Base-by-base conservation (phyloP, 1,140 invertebrate species). In the Papilio machaon region DNA sequence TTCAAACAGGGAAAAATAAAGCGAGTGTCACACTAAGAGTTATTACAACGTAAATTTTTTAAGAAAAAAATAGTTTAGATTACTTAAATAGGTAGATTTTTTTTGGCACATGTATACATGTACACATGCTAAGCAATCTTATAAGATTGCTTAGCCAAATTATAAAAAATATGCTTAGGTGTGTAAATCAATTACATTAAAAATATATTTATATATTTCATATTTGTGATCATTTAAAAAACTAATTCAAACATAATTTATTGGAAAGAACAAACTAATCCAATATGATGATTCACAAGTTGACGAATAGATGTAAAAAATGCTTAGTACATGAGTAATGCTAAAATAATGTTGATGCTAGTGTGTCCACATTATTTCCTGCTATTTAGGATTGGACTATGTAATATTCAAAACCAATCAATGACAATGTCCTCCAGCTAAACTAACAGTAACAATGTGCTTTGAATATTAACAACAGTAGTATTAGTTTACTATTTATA, bases 371-470 rank as follows among this genome's bases (percentile, higher is more conserved):
- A 70, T 70, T 30, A 35, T 70, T 35, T 17, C 15, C 30, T 70
- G 13, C n/a, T 70, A 35, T 70, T 70, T 70, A 3, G 17, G 8
- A 8, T 23, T 60, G 64, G 64, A 35, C 30, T 70, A 70, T 70
- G 64, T 38, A 70, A 70, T 38, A 70, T 70, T 35, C 30, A 15
- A 70, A 70, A 15, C 30, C 64, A 70, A 15, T 70, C 64, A 70
- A 70, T 70, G n/a, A 11, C 13, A 70, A 38, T 70, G 64, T 70
- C 64, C 64, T 70, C 64, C 35, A 70, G 15, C 60, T 64, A 64
- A 70, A 67, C 58, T 60, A 60, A 30, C 64, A 70, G 38, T 70
- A 35, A 60, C 64, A 70, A 70, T 70, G 64, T 70, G 64, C 38
- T 70, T 70, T 38, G 64, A 70, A 70, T 70, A 70, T 35, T 8